These are phyloP conservation scores for Anniella stebbinsi DNA, from an alignment of 2,797 vertebrate species.

Conservation along the genomic window DNA sequence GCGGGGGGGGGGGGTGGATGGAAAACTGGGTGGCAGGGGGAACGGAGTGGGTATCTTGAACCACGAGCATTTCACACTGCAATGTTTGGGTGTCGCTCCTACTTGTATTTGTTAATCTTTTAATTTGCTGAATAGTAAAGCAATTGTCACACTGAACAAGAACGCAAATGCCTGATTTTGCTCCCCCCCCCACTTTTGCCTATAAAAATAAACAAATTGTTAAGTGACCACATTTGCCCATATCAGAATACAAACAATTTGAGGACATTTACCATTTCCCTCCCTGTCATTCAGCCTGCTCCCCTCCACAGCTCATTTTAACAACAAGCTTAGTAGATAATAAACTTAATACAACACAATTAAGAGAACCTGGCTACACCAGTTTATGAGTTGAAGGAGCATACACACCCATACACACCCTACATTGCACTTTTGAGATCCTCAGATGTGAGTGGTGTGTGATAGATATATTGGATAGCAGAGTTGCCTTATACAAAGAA, in stretches of 20 bases:
- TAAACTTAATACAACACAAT: conserved; percentile 3
- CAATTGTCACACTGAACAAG: not conserved
- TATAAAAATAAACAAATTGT: not conserved
- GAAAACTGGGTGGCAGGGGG: not conserved
- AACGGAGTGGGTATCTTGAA: not conserved
- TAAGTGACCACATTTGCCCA: not conserved
- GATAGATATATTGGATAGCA: not conserved
- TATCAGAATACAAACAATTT: not conserved
- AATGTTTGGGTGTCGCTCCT: not conserved
- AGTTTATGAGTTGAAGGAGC: not conserved
- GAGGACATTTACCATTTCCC: not conserved
- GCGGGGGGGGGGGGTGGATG: too few species aligned
- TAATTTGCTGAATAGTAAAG: not conserved
- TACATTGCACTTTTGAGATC: not conserved
- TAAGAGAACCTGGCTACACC: not conserved
- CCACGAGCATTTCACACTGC: not conserved
- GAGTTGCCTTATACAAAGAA: too few species aligned
- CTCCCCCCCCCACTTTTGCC: not conserved
- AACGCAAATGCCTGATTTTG: not conserved
- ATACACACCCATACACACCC: not conserved
- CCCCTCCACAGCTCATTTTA: not conserved
- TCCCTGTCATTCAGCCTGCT: not conserved
- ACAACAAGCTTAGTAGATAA: not conserved
- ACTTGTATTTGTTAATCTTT: not conserved
- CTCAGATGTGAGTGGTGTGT: not conserved